These are phyloP conservation scores for Cyprinodon tularosa DNA, from an alignment of 2,113 vertebrate species.

Conservation along the genomic window DNA sequence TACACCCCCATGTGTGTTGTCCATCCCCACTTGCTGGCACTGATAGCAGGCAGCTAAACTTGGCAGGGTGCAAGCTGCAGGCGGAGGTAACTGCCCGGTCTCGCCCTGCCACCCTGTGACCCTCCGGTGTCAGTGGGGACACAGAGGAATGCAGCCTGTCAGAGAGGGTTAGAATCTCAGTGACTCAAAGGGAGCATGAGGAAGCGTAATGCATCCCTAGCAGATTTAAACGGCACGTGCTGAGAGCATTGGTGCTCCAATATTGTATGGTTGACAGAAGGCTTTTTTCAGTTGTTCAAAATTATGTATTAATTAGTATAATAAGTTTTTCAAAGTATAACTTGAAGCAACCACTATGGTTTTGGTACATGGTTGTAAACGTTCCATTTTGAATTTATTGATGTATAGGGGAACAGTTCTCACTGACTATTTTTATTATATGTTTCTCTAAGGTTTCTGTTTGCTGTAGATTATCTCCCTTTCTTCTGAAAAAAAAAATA, in stretches of 20 bases:
- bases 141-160: slow-evolving; percentile 50
- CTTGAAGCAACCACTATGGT: neutral
- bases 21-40: slow-evolving; percentile 49
- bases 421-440: neutral
- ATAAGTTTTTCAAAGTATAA: no score
- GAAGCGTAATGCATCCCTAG: slow-evolving; percentile 24
- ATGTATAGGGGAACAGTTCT: slow-evolving; percentile 1
- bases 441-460: neutral
- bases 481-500: neutral
- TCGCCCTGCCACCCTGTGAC: slow-evolving; percentile 69
- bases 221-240: neutral
- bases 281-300: no score
- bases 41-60: slow-evolving; percentile 79
- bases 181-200: slow-evolving; percentile 42
- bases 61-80: slow-evolving; percentile 56
- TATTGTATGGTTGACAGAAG: neutral
- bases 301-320: no score
- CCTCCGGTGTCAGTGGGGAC: slow-evolving; percentile 62
- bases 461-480: neutral
- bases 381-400: neutral
- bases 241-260: neutral
- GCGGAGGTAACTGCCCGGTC: slow-evolving; percentile 36
- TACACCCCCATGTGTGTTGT: slow-evolving; percentile 29
- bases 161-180: slow-evolving; percentile 45
- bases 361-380: neutral